Conservation (phyloP, 2,797 vertebrate genomes). For the Myotis findleyi region DNA sequence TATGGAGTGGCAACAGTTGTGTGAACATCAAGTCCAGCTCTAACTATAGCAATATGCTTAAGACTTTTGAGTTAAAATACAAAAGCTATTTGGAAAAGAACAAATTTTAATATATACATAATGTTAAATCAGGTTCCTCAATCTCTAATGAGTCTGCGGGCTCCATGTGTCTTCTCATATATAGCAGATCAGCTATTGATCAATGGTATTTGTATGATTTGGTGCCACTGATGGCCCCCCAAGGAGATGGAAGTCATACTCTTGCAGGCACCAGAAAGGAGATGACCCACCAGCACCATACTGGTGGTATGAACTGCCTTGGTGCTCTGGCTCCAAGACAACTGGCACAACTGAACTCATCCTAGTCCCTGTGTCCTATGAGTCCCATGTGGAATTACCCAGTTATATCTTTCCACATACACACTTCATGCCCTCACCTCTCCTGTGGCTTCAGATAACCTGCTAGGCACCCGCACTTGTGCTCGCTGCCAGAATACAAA, state of each 20-base stretch:
- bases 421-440: not conserved
- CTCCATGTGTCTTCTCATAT: not conserved
- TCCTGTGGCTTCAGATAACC: rapidly evolving
- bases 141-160: not conserved
- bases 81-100: not conserved
- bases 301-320: not conserved
- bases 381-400: not conserved
- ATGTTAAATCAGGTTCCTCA: not conserved
- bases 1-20: not conserved
- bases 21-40: not conserved
- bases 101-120: not conserved
- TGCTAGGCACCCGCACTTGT: too few relatives aligned
- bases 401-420: rapidly evolving
- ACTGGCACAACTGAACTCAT: rapidly evolving
- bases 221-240: not conserved
- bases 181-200: not conserved
- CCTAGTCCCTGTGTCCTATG: rapidly evolving
- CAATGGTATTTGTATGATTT: not conserved
- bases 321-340: not conserved
- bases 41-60: not conserved
- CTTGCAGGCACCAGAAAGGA: not conserved
- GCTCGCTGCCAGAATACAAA: too few relatives aligned
- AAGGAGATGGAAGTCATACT: not conserved
- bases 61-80: not conserved
- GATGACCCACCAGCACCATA: rapidly evolving